These are phyloP conservation scores for Mixornis gularis DNA, from an alignment of 2,113 vertebrate genomes.

Conservation along the genomic window DNA sequence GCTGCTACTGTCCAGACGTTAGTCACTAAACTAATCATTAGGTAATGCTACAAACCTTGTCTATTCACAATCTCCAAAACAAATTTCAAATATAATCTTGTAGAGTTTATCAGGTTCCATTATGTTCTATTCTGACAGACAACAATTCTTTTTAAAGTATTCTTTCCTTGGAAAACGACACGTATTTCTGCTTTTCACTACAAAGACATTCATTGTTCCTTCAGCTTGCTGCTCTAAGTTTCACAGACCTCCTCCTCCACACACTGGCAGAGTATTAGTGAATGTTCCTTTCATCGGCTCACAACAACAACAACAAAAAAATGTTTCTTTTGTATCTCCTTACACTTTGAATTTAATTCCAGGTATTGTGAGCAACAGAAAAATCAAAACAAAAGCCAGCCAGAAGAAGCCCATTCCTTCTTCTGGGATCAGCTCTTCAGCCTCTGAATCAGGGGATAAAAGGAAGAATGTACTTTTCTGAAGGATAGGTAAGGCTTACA, in stretches of 20 bases:
- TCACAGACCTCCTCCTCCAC: conserved; percentile 11
- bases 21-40: not conserved
- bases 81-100: not conserved
- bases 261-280: conserved; percentile 3
- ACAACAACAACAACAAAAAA: not conserved
- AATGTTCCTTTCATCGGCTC: conserved; percentile 29
- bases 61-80: not conserved
- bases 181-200: not conserved
- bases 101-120: not conserved
- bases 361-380: not conserved
- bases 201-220: conserved; percentile 40
- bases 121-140: not conserved
- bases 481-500: not conserved
- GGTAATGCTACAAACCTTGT: not conserved
- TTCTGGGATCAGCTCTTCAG: not conserved
- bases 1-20: not conserved
- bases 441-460: not conserved
- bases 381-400: conserved; percentile 21
- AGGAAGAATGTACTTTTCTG: not conserved
- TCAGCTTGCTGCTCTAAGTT: not conserved
- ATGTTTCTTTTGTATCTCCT: conserved; percentile 19
- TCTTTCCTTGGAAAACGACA: not conserved
- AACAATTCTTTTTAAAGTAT: not conserved
- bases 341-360: conserved; percentile 22
- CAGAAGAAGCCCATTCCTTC: not conserved